Percentiles rank a stretch among this genome's conserved stretches.
Evolutionary conservation across 2,888 invertebrate species (phyloP).

Genomic region (Tetramorium bicarinatum): DNA sequence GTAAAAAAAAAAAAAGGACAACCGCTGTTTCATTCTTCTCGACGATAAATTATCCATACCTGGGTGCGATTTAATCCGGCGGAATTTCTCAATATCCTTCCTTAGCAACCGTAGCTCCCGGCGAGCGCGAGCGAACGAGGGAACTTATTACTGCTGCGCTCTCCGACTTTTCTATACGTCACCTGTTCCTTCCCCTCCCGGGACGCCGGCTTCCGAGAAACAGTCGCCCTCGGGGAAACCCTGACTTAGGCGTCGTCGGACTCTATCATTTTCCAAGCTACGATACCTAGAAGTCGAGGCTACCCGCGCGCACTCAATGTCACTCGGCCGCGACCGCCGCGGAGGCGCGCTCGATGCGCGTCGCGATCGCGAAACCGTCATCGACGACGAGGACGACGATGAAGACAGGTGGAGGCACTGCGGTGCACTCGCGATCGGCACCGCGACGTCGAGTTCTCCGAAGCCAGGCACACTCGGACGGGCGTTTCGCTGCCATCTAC

Average conservation of each 20-base stretch:
- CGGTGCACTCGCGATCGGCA: conserved; percentile 47
- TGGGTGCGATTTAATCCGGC: not conserved
- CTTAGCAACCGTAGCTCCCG: not conserved
- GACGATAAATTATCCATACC: not conserved
- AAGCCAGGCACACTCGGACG: conserved; percentile 55
- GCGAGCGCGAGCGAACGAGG: not conserved
- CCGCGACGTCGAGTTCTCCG: conserved; percentile 53
- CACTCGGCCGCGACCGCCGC: conserved; percentile 31
- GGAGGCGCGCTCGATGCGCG: not conserved
- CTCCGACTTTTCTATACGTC: not conserved
- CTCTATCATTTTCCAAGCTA: conserved; percentile 13
- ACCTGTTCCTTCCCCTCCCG: conserved; percentile 7
- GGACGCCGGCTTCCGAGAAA: not conserved
- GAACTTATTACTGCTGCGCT: not conserved
- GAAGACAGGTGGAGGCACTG: conserved; percentile 72
- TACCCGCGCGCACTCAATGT: conserved; percentile 43
- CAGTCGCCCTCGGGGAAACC: not conserved
- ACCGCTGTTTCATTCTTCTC: not conserved
- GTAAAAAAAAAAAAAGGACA: not conserved
- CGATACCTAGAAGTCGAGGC: not conserved
- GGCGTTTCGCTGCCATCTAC: conserved; percentile 72
- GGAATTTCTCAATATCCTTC: conserved; percentile 6
- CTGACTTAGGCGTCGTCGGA: not conserved
- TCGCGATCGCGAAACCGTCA: conserved; percentile 28
- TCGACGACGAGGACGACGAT: conserved; percentile 49